Evolutionary conservation across 2,113 vertebrate species (phyloP).

Genomic region (Strix uralensis): DNA sequence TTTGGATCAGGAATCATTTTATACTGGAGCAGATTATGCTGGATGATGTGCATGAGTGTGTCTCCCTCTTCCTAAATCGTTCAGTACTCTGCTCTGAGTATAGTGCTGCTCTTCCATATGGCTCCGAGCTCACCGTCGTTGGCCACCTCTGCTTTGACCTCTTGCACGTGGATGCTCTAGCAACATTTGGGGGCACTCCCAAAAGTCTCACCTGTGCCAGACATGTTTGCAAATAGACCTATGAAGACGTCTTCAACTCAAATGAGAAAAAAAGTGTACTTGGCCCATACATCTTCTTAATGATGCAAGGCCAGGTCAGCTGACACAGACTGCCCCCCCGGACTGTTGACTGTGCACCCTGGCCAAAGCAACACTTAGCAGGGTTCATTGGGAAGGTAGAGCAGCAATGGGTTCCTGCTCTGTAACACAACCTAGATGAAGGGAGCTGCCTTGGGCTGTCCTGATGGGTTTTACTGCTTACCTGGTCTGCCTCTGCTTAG

Average conservation of each 20-base stretch:
- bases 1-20: not conserved
- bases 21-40: not conserved
- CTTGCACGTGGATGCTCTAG: accelerated
- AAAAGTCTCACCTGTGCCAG: not conserved
- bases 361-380: accelerated
- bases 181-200: too few relatives aligned
- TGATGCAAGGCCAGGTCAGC: accelerated
- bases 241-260: accelerated
- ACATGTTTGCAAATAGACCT: not conserved
- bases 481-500: too few relatives aligned
- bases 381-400: accelerated
- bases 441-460: accelerated
- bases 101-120: accelerated
- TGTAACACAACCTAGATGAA: accelerated
- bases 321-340: accelerated
- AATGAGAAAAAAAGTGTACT: accelerated
- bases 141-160: accelerated
- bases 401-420: accelerated
- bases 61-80: not conserved
- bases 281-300: accelerated
- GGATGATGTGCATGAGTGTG: not conserved
- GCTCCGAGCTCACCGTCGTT: accelerated
- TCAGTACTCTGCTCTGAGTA: not conserved
- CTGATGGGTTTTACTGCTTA: accelerated
- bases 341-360: accelerated